Evolutionary conservation across 1,140 invertebrate genomes (phyloP).

Genomic region (Drosophila persimilis): DNA sequence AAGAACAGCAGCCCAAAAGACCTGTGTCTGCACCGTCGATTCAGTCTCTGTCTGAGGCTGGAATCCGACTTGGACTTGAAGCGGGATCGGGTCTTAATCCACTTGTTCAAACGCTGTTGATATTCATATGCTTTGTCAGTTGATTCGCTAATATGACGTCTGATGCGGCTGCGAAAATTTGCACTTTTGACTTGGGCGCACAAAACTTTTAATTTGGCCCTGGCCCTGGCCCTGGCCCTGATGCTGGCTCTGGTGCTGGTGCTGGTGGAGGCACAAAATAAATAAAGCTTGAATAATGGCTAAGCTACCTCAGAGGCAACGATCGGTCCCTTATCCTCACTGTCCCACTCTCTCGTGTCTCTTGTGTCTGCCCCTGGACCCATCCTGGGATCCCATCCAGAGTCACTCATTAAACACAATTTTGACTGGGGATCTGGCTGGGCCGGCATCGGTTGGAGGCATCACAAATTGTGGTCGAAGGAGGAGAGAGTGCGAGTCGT

Average conservation of each 20-base stretch:
- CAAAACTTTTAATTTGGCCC: slow-evolving; percentile 72
- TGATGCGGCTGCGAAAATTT: slow-evolving; percentile 80
- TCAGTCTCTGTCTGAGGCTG: slow-evolving; percentile 18
- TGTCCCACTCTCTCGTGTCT: too few species aligned
- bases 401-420: slow-evolving; percentile 80
- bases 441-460: slow-evolving; percentile 31
- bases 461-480: too few species aligned
- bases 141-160: slow-evolving; percentile 82
- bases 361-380: too few species aligned
- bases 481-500: background rate
- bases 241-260: background rate
- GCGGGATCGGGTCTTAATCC: slow-evolving; percentile 59
- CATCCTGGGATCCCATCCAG: slow-evolving; percentile 18
- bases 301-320: slow-evolving; percentile 67
- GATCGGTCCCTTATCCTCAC: slow-evolving; percentile 1
- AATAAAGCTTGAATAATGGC: slow-evolving; percentile 80
- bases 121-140: slow-evolving; percentile 82
- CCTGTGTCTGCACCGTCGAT: slow-evolving; percentile 2
- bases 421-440: slow-evolving; percentile 39
- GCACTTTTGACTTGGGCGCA: slow-evolving; percentile 75
- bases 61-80: slow-evolving; percentile 6
- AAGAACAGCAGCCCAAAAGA: slow-evolving; percentile 29
- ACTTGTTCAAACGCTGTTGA: slow-evolving; percentile 81
- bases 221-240: background rate
- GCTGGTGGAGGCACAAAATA: slow-evolving; percentile 59